These are phyloP conservation scores for Cavia aperea DNA, from an alignment of 2,113 vertebrate genomes.

Conservation along the genomic window DNA sequence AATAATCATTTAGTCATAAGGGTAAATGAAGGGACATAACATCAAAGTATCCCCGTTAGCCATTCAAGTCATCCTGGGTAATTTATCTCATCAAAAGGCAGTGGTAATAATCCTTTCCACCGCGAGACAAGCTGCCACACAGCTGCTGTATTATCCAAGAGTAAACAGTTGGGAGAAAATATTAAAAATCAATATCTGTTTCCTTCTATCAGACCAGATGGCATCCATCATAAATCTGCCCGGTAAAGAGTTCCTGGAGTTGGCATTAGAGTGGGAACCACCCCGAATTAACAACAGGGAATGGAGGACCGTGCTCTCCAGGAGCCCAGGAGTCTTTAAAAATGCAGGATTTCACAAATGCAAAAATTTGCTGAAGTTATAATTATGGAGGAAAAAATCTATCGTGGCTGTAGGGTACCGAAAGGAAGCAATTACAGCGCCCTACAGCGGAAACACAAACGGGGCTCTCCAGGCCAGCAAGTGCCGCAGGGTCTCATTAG, in stretches of 20 bases:
- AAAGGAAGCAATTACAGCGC: constrained; percentile 55
- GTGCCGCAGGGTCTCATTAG: background rate
- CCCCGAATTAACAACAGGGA: constrained; percentile 72
- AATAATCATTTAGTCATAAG: constrained; percentile 97
- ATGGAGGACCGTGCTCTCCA: constrained; percentile 54
- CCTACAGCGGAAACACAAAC: constrained; percentile 27
- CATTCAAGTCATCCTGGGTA: constrained; percentile 85
- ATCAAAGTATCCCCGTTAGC: constrained; percentile 89
- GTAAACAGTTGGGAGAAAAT: constrained; percentile 90
- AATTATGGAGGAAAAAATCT: constrained; percentile 62
- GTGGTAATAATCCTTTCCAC: constrained; percentile 85
- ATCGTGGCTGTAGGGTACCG: constrained; percentile 53
- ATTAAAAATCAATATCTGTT: constrained; percentile 94
- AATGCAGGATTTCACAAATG: constrained; percentile 64
- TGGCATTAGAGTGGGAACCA: constrained; percentile 74
- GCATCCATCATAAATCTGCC: constrained; percentile 85
- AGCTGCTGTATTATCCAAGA: constrained; percentile 84
- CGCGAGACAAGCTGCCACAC: constrained; percentile 81
- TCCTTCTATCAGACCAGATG: constrained; percentile 88
- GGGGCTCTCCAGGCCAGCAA: constrained; percentile 38
- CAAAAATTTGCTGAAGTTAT: constrained; percentile 73
- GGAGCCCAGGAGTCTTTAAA: constrained; percentile 70
- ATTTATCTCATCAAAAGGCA: constrained; percentile 89
- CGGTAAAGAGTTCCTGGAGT: constrained; percentile 78
- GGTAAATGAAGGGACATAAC: constrained; percentile 91